Evolutionary conservation across 2,888 invertebrate species (phyloP).

Genomic region (Slavum lentiscoides): DNA sequence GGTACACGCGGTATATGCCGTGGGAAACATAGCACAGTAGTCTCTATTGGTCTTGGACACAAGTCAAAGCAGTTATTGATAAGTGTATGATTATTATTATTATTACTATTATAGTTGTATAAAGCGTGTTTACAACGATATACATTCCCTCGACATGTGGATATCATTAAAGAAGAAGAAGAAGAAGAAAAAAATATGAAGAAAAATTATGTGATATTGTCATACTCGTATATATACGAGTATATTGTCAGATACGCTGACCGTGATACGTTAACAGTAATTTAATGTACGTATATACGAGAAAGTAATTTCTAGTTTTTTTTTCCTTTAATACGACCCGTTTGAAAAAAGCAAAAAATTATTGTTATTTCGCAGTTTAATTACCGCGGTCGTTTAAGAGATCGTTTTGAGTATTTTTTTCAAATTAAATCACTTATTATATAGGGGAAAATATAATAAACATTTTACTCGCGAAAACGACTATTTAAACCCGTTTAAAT

Average conservation of each 20-base stretch:
- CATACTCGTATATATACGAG: not conserved
- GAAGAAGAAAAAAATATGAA: not conserved
- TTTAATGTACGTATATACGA: not conserved
- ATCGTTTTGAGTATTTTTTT: too few relatives aligned
- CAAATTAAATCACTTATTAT: too few relatives aligned
- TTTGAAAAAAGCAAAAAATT: not conserved
- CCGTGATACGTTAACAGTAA: not conserved
- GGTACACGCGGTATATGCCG: conserved; percentile 47
- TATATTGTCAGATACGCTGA: not conserved
- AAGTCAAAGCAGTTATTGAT: conserved; percentile 41
- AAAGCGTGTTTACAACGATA: conserved; percentile 39
- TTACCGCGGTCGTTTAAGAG: too few relatives aligned
- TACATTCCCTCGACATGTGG: not conserved
- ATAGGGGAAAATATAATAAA: too few relatives aligned
- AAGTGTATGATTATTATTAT: not conserved
- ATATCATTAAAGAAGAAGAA: not conserved
- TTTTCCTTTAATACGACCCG: not conserved
- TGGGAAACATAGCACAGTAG: conserved; percentile 51
- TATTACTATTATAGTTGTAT: conserved; percentile 32
- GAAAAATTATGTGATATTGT: too few relatives aligned
- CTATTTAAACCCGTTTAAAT: too few relatives aligned
- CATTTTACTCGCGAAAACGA: too few relatives aligned
- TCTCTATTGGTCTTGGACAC: conserved; percentile 22
- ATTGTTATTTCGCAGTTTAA: not conserved
- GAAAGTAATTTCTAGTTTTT: not conserved